Base-by-base conservation (phyloP, 2,113 vertebrate genomes). In the Gobio gobio region DNA sequence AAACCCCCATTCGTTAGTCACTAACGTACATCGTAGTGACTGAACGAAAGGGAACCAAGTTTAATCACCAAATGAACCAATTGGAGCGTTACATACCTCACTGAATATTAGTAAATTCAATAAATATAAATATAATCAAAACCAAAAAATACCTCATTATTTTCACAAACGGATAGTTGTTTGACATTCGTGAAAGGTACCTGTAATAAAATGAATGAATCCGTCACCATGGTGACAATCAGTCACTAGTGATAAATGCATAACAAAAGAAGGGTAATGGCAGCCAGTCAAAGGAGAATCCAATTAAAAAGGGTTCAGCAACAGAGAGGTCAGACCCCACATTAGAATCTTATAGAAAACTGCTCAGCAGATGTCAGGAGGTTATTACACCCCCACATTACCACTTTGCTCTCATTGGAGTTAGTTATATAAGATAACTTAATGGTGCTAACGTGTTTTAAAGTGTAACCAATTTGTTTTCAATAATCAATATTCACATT, bases 231-330 rank as follows among this genome's bases (percentile, higher is more conserved):
- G 76, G 76, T 59, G 33, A 43, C 76, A 78, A 61, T 78, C 54
- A 61, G 54, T 78, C 54, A 43, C 33, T 59, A 43, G 10, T 59
- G 76, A 78, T 43, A 78, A 61, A 78, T 78, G 33, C 36, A 13
- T 78, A 58, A 36, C 51, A 77, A 58, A 78, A 78, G 54, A 59
- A 59, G 59, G 26, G 22, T 22, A 54, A 78, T 78, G 54, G 76
- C 54, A 61, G 12, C 8, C 56, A 24, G 56, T 61, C 76, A 78
- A 78, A 59, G 36, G 56, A 78, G 54, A 78, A 61, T 78, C 54
- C 56, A 78, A 61, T 78, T 78, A 78, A 78, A 78, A 78, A 7
- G 22, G 22, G 20, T 78, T 78, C 54, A 78, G 76, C 33, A 59
- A 78, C 22, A 78, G 33, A 61, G 33, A 79, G 58, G 40, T 63